Percentiles rank a stretch among this genome's conserved stretches.
These are phyloP conservation scores for Epistrophella euchroma DNA, from an alignment of 2,888 invertebrate genomes.

Conservation along the genomic window DNA sequence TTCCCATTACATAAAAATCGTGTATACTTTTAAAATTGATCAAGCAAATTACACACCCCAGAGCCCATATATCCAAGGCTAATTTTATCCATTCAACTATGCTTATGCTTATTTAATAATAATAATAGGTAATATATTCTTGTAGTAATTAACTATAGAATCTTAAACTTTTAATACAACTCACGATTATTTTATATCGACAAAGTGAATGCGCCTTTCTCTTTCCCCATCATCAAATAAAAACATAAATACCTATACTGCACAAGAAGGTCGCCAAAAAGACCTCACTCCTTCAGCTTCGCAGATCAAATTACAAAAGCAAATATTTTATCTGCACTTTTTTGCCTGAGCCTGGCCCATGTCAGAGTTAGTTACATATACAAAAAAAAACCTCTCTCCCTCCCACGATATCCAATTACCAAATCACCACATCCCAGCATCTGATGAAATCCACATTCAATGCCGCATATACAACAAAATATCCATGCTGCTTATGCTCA, in stretches of 20 bases:
- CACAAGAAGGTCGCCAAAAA: slow-evolving; percentile 58
- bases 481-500: background rate
- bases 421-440: slow-evolving; percentile 75
- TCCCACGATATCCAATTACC: slow-evolving; percentile 72
- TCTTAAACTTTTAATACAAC: slow-evolving; percentile 30
- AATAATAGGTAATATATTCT: slow-evolving; percentile 32
- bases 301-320: slow-evolving; percentile 71
- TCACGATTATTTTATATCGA: slow-evolving; percentile 45
- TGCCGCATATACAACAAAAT: slow-evolving; percentile 47
- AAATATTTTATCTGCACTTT: slow-evolving; percentile 67
- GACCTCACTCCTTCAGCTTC: slow-evolving; percentile 50
- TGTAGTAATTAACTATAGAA: slow-evolving; percentile 38
- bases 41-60: slow-evolving; percentile 5
- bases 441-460: slow-evolving; percentile 74
- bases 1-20: background rate
- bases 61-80: background rate
- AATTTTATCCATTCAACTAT: background rate
- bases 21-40: background rate
- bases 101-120: slow-evolving; percentile 18
- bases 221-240: slow-evolving; percentile 27
- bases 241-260: background rate
- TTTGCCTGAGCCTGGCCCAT: slow-evolving; percentile 13
- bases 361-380: background rate
- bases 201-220: slow-evolving; percentile 50
- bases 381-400: slow-evolving; percentile 31